Evolutionary conservation across 2,888 invertebrate genomes (phyloP).

Genomic region (Ectemnius cavifrons): DNA sequence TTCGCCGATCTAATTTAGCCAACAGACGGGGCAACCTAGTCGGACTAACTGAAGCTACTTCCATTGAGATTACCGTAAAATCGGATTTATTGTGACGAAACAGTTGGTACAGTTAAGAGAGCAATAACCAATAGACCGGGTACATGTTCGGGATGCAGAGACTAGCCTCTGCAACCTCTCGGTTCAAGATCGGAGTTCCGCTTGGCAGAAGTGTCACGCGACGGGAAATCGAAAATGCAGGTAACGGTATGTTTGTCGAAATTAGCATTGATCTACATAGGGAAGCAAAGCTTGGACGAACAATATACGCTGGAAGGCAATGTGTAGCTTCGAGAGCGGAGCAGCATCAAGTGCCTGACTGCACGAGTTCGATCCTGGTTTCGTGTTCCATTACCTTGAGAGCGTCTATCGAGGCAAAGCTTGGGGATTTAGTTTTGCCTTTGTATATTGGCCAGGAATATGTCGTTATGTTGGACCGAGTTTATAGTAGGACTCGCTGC

Average conservation of each 20-base stretch:
- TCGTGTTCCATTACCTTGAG: conserved; percentile 44
- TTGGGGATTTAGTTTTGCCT: conserved; percentile 49
- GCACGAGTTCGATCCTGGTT: conserved; percentile 24
- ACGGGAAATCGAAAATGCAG: conserved; percentile 58
- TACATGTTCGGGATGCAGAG: neutral
- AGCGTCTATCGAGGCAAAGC: conserved; percentile 34
- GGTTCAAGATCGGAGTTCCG: too few species aligned
- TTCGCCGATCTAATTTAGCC: too few species aligned
- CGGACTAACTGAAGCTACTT: too few species aligned
- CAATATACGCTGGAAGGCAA: conserved; percentile 13
- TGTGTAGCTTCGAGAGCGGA: neutral
- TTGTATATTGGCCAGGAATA: conserved; percentile 58
- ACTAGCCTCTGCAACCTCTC: too few species aligned
- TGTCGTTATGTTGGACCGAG: conserved; percentile 59
- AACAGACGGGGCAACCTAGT: too few species aligned
- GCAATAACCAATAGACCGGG: too few species aligned
- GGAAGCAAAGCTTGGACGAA: neutral
- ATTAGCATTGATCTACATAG: conserved; percentile 63
- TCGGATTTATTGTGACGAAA: too few species aligned
- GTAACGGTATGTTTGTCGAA: conserved; percentile 56
- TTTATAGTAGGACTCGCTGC: conserved; percentile 54
- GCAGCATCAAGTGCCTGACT: conserved; percentile 26
- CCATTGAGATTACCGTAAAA: too few species aligned
- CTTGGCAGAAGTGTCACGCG: conserved; percentile 24
- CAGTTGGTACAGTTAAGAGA: too few species aligned